phyloP scores from a whole-genome alignment of 64 coral and sea anemone genomes.

The Montipora capricornis region DNA sequence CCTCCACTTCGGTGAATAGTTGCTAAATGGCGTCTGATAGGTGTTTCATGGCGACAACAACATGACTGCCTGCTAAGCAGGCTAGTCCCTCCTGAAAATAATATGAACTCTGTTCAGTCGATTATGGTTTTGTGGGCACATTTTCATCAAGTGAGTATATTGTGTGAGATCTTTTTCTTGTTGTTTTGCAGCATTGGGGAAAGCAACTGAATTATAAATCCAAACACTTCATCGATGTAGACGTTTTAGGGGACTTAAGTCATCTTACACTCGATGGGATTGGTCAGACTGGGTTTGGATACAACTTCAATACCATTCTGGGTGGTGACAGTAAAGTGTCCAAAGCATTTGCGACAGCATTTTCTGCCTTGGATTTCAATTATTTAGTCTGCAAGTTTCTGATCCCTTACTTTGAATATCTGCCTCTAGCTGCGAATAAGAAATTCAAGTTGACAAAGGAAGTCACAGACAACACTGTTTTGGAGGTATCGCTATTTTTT shows the following conservation, averaged over 20 bases:
- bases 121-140: no score
- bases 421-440: constrained; percentile 45
- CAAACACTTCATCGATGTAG: not conserved
- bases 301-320: constrained; percentile 65
- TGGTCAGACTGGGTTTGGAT: constrained; percentile 80
- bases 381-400: constrained; percentile 52
- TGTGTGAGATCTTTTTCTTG: not conserved
- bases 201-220: not conserved
- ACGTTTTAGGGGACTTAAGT: constrained; percentile 33
- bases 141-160: not conserved
- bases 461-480: constrained; percentile 60
- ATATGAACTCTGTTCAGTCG: no score
- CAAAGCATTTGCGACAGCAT: constrained; percentile 39
- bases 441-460: constrained; percentile 47
- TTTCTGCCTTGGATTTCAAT: constrained; percentile 54
- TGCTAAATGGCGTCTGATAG: no score
- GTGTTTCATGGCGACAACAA: no score
- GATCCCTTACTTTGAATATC: constrained; percentile 64
- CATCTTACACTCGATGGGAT: constrained; percentile 67
- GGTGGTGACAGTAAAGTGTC: constrained; percentile 52
- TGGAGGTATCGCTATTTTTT: constrained; percentile 45
- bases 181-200: constrained; percentile 2
- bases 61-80: no score
- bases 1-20: no score
- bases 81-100: no score